Evolutionary conservation across 2,113 vertebrate species (phyloP).

Genomic region (Tupaia chinensis): DNA sequence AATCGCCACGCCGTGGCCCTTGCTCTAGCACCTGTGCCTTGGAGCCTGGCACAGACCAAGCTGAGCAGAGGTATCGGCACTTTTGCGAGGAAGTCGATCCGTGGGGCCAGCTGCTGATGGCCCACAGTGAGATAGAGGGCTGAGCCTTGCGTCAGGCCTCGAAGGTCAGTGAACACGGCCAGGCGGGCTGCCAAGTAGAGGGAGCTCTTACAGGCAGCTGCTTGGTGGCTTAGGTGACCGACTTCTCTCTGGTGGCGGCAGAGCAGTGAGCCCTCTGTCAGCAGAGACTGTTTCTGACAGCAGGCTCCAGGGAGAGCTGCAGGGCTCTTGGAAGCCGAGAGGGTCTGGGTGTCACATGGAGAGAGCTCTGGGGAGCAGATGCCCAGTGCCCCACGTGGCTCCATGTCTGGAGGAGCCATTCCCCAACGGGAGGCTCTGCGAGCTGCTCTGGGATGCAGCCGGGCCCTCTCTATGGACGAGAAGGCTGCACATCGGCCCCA

Average conservation of each 20-base stretch:
- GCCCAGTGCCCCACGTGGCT: background rate
- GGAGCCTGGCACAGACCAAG: background rate
- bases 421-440: background rate
- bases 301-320: rapidly evolving
- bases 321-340: background rate
- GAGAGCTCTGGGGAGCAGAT: background rate
- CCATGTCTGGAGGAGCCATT: rapidly evolving
- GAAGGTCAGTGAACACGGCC: background rate
- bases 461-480: background rate
- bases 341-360: background rate
- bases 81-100: background rate
- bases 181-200: background rate
- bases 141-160: background rate
- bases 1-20: background rate
- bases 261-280: rapidly evolving
- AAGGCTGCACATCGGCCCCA: background rate
- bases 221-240: background rate
- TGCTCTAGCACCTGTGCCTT: background rate
- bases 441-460: background rate
- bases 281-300: background rate
- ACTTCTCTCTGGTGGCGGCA: background rate
- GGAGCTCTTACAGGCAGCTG: background rate
- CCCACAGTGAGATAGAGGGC: background rate
- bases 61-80: background rate
- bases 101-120: background rate